Evolutionary conservation across 2,113 vertebrate species (phyloP), one percentile per base, ranked within the genome.

Genomic region (Stictonetta naevosa): DNA sequence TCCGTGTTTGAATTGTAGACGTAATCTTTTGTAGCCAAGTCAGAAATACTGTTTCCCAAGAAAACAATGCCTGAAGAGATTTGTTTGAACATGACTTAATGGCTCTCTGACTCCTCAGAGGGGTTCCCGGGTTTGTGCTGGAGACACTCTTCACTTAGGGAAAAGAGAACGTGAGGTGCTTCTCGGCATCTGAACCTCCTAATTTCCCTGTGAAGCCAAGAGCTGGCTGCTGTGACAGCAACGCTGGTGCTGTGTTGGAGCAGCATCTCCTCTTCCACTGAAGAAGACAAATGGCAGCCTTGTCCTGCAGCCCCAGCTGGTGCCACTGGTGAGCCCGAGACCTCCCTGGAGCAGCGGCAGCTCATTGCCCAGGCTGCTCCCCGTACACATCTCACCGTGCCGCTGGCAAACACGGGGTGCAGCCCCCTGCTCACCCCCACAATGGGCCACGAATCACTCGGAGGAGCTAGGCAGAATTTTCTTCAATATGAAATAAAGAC

Each of bases 391-490:
- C 71, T 14, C 64, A 12, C 21, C 8, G 2, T 31, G 29, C 29
- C 28, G 6, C n/a, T 6, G 12, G 34, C 53, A 26, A 29, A 38
- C 9, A 2, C 10, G 5, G 44, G 22, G 9, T 14, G 29, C 34
- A 28, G 29, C 58, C 3, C 15, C 18, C 8, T 0, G 0, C 19
- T 31, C 14, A 23, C 10, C 3, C 50, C 6, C 19, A 10, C 11
- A 52, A 21, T 0, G 31, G 25, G 52, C 52, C 52, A 55, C 19
- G 55, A 17, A 14, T 28, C 36, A 8, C 52, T 21, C 46, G 62
- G 34, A 63, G 53, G 34, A 46, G 31, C 12, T 2, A 5, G 13
- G 40, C 55, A 28, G 42, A n/a, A 46, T 13, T 22, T 78, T n/a
- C n/a, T 33, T 10, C 4, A 29, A 77, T 55, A 40, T 58, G 20